These are phyloP conservation scores for Microplitis deprimator DNA, from an alignment of 2,888 invertebrate genomes.

Conservation along the genomic window DNA sequence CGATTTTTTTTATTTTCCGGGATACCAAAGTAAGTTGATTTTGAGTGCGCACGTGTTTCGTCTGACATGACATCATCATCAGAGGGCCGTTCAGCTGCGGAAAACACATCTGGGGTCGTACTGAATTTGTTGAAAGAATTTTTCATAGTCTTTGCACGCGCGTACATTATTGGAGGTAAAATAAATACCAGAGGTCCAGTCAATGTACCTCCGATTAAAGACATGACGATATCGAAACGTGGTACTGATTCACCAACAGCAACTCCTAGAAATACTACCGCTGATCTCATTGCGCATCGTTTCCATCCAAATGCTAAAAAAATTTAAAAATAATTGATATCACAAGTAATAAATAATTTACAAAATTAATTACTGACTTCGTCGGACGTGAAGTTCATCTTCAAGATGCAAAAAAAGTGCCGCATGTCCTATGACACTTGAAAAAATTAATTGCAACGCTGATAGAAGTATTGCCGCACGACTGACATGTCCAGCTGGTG, in stretches of 20 bases:
- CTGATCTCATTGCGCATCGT: constrained; percentile 81
- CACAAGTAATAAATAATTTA: constrained; percentile 54
- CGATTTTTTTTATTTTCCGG: constrained; percentile 46
- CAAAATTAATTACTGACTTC: constrained; percentile 74
- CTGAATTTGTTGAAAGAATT: constrained; percentile 27
- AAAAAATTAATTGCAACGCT: constrained; percentile 83
- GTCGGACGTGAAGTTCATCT: constrained; percentile 80
- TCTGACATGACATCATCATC: constrained; percentile 49
- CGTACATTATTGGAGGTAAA: constrained; percentile 86
- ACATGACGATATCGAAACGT: constrained; percentile 88
- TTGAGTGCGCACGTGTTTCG: constrained; percentile 60
- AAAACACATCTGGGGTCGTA: constrained; percentile 53
- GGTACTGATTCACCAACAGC: constrained; percentile 87
- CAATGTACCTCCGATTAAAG: constrained; percentile 87
- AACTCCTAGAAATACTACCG: constrained; percentile 80
- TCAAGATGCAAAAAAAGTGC: constrained; percentile 89
- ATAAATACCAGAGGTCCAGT: constrained; percentile 89
- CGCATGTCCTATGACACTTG: constrained; percentile 84
- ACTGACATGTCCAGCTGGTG: constrained; percentile 78
- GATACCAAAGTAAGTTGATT: constrained; percentile 57
- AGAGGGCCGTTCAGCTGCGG: constrained; percentile 51
- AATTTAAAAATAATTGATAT: constrained; percentile 73
- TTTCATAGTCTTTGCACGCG: constrained; percentile 76
- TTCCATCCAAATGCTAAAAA: constrained; percentile 81
- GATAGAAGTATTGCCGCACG: constrained; percentile 82